Evolutionary conservation across 2,888 invertebrate genomes (phyloP).

Genomic region (Eulithis testata): DNA sequence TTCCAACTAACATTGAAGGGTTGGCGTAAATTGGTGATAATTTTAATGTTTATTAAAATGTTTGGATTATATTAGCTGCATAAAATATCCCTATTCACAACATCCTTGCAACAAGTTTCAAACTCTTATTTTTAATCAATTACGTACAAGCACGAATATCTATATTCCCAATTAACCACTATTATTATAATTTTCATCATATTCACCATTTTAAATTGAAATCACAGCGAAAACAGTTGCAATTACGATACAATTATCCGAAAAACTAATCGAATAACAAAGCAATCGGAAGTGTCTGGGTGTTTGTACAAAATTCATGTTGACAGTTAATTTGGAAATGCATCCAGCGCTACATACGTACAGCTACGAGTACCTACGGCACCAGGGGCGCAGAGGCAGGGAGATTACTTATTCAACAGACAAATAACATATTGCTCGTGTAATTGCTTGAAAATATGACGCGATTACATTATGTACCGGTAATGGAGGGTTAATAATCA

Average conservation of each 20-base stretch:
- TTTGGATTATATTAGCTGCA: slow-evolving; percentile 38
- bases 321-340: slow-evolving; percentile 82
- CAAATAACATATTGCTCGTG: slow-evolving; percentile 76
- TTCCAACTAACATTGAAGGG: slow-evolving; percentile 51
- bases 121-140: slow-evolving; percentile 2
- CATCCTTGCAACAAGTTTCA: slow-evolving; percentile 10
- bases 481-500: slow-evolving; percentile 46
- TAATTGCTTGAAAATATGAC: slow-evolving; percentile 75
- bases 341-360: slow-evolving; percentile 54
- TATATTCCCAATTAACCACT: neutral
- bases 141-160: neutral
- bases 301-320: slow-evolving; percentile 72
- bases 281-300: slow-evolving; percentile 73
- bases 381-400: slow-evolving; percentile 47
- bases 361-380: slow-evolving; percentile 22
- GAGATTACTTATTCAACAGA: slow-evolving; percentile 79
- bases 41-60: slow-evolving; percentile 56
- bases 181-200: slow-evolving; percentile 19
- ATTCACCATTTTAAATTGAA: slow-evolving; percentile 34
- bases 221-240: slow-evolving; percentile 42
- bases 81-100: slow-evolving; percentile 36
- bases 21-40: slow-evolving; percentile 54
- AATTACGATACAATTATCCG: slow-evolving; percentile 61
- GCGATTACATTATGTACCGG: slow-evolving; percentile 56
- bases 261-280: slow-evolving; percentile 79